Base-by-base conservation (phyloP, 1,140 invertebrate genomes). In the Pogonomyrmex barbatus region DNA sequence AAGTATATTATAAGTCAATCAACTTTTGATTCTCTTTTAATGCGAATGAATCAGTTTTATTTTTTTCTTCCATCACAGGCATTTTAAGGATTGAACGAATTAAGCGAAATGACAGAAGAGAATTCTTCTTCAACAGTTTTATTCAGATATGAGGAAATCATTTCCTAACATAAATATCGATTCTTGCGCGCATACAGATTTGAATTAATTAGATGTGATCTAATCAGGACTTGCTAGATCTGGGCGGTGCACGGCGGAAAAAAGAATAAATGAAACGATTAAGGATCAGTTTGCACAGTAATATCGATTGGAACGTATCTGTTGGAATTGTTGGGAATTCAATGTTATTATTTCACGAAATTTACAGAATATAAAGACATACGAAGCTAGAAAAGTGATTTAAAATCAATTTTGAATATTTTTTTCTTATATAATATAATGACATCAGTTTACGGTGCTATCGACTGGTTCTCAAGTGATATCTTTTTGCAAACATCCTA, bases 171-270 rank as follows among this genome's bases (percentile, higher is more conserved):
- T 12, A 24, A 56, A 2, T 36, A 33, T 17, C 6, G 39, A 45
- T 36, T 81, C n/a, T 58, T 5, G 12, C 12, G 14, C 17, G 39
- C 30, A 30, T 56, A 33, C 0, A 4, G 30, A 82, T 73, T 82
- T 73, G 30, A 83, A 83, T 24, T 83, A 83, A 83, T 45, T 9
- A 83, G 68, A 73, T 83, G 54, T 81, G 24, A 81, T 81, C 10
- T 81, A 50, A 73, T 75, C 79, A 2, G 2, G 33, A 78, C 56
- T 68, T 12, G 65, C 42, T 30, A 42, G 24, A 36, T 24, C 30
- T 83, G 65, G 65, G 50, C 33, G 42, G 36, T 75, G 56, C 12
- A 73, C 50, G 14, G 42, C 54, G 42, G 30, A 50, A 83, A 83
- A 68, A 50, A 62, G 68, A 12, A 83, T 75, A 75, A 83, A 62